Base-by-base conservation (phyloP, 1,140 invertebrate species). In the Eciton burchellii region DNA sequence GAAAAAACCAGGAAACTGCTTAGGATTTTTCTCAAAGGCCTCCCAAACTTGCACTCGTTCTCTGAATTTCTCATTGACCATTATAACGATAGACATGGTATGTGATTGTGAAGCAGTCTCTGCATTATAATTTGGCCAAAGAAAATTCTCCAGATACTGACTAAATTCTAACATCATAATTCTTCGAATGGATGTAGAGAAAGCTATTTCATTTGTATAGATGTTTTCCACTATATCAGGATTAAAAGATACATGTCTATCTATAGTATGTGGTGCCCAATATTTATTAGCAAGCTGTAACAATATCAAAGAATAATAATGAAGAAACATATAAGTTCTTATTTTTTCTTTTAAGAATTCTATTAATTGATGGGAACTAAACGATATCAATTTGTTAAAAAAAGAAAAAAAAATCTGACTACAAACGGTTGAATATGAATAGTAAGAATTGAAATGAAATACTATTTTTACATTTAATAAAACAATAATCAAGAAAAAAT, bases 1-100 rank as follows among this genome's bases (percentile, higher is more conserved):
- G 89, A 99, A 99, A 92, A 99, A 99, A 2, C 95, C 95, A 0
- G 96, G 93, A 94, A 99, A 99, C 77, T 99, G 95, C 0, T 96
- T 95, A 0, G 97, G 96, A 47, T 96, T 94, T 85, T 97, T 96
- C 81, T 97, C 96, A 89, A 99, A 99, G 16, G 96, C 95, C 95
- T 97, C 96, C 99, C 99, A 99, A n/a, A 98, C 98, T 83, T 97
- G 97, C 14, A 99, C 98, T 86, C 99, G 94, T 94, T 99, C 99
- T 16, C 99, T 94, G 91, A 99, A 99, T 92, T 99, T 99, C 91
- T 99, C 99, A 95, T 99, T 99, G 12, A 99, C 96, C 97, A 99
- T 99, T 0, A 98, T 96, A 45, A 99, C 97, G 84, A 99, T 99
- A 0, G 98, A 99, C 96, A 99, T 96, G 82, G 99, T 96, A 93